Evolutionary conservation across 2,113 vertebrate genomes (phyloP), one percentile per base, ranked within the genome.

Genomic region (Cranoglanis bouderius): DNA sequence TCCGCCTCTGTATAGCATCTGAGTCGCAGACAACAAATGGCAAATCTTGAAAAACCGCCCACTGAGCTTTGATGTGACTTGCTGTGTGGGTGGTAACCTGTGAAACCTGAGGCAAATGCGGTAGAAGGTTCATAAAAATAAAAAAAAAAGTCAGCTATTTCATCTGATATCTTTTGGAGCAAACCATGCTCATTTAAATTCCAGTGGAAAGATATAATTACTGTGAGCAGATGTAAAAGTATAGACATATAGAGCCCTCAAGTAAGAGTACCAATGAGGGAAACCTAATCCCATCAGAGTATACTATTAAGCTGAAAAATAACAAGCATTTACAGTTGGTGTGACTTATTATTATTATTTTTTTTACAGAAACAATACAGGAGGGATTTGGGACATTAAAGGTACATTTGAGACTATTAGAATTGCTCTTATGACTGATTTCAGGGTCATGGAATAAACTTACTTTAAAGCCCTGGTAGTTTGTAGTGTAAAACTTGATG

Each of bases 11-110:
- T 18, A 32, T 32, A 77, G 40, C 74, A 49, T 46, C 74, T 6
- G 29, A 32, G 49, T 19, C 49, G 77, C 77, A 80, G 16, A 51
- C 49, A 80, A 80, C n/a, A 51, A 53, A 53, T 78, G 77, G 49
- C 29, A 43, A 8, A 53, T 53, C 77, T 81, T 55, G 49, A 53
- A 51, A 80, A 53, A 81, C 49, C 16, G 77, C 49, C 77, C n/a
- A 81, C 77, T 53, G 77, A 53, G 49, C 29, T 81, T 81, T 55
- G 77, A 53, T 81, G 77, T 81, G 77, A 53, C 49, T 81, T 53
- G 29, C 77, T 32, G 49, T 81, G 77, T 81, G n/a, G 49, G 77
- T 53, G 49, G 77, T 51, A 80, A 80, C 77, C 77, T 80, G 77
- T 53, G 77, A 81, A 53, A 35, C 77, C 49, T 53, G 49, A 81